Conservation (phyloP, 2,888 invertebrate genomes). For the Apodemia mormo region DNA sequence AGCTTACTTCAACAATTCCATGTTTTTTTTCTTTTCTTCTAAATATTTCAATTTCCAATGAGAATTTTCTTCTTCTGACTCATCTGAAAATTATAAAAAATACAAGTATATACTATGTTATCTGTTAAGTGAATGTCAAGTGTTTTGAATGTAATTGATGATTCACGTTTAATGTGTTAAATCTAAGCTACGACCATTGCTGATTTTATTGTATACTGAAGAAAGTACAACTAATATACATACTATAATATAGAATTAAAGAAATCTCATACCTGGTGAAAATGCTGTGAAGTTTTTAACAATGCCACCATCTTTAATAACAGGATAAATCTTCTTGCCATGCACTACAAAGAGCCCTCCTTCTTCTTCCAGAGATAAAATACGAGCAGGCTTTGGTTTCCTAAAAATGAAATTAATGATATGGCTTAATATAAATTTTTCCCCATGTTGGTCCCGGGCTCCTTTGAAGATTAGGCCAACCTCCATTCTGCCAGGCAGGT, state of each 20-base stretch:
- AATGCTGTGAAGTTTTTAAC: slow-evolving; percentile 55
- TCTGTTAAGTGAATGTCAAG: no score
- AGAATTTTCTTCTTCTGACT: slow-evolving; percentile 53
- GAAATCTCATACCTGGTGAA: slow-evolving; percentile 46
- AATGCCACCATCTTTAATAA: slow-evolving; percentile 57
- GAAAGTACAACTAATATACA: no score
- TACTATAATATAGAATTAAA: no score
- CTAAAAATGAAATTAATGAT: slow-evolving; percentile 42
- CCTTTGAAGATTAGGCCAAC: no score
- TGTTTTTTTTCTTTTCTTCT: slow-evolving; percentile 56
- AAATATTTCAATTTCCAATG: slow-evolving; percentile 69
- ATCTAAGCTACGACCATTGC: no score
- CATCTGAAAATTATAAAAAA: slow-evolving; percentile 43
- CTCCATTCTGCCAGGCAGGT: no score
- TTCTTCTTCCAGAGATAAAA: slow-evolving; percentile 60
- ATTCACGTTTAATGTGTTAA: no score
- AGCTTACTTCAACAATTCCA: slow-evolving; percentile 53
- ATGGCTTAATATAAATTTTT: background rate
- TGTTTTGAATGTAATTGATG: no score
- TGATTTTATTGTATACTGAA: no score
- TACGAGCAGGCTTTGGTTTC: slow-evolving; percentile 55
- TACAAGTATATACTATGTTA: no score
- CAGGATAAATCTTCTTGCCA: slow-evolving; percentile 62
- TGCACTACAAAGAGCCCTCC: slow-evolving; percentile 62
- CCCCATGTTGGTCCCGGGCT: no score